Base-by-base conservation (phyloP, 2,113 vertebrate genomes). In the Butorides virescens region DNA sequence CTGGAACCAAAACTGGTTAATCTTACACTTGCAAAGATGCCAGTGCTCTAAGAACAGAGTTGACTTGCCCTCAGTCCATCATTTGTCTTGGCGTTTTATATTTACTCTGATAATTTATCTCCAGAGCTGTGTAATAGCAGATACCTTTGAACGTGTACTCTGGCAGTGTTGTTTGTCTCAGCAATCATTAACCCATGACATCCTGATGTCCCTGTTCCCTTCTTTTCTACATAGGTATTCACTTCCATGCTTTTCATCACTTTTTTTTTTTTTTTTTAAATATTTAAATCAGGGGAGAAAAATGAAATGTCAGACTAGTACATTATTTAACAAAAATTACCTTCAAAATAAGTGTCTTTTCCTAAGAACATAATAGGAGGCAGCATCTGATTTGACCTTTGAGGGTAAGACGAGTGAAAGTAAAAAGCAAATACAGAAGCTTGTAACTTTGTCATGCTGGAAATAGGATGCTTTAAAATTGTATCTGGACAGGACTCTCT, bases 81-180 rank as follows among this genome's bases (percentile, higher is more conserved):
- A 47, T 67, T 95, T 88, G 25, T 76, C 66, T 82, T 88, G 68
- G 44, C 15, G 12, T 91, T 86, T 92, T 58, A 11, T 89, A 59
- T 91, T 93, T 93, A 61, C 49, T 86, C 62, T 47, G 37, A 23
- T 93, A 46, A 53, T 94, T 88, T 86, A 74, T 88, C 72, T 95
- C 55, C 55, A 74, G n/a, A 49, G 26, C 67, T 88, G 30, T 86
- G 71, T 83, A 74, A 74, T 13, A 83, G 46, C 55, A 96, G 47
- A 52, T 95, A 86, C 55, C 72, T 95, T 90, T 96, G 90, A 78
- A 92, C 23, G 0, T 30, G 32, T 84, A 20, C 34, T 55, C 47
- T 88, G 76, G 46, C 71, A 78, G 16, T 23, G 29, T 77, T 91
- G 18, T 7, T 90, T 68, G 34, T 77, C 78, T 92, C 19, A 26